A percentile compares a stretch with the other conserved stretches of the same genome.
Conservation (phyloP, 2,797 vertebrate genomes). For the Cuniculus paca region DNA sequence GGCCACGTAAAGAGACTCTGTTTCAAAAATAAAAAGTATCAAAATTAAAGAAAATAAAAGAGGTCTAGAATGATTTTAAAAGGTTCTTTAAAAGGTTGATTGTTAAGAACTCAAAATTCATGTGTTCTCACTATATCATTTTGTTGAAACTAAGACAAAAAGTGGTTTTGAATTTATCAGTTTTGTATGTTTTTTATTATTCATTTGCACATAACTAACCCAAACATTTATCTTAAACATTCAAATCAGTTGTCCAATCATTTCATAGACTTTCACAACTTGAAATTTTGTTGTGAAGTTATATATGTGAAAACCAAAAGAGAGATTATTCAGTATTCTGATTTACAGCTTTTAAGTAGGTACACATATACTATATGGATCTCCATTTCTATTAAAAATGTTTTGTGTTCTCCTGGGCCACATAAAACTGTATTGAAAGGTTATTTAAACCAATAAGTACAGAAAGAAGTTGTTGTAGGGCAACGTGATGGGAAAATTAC, state of each 20-base stretch:
- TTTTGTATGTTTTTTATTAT: background rate
- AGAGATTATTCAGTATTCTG: background rate
- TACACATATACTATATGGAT: background rate
- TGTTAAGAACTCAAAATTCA: slow-evolving; percentile 15
- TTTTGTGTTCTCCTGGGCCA: background rate
- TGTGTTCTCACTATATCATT: background rate
- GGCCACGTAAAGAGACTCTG: too few relatives aligned
- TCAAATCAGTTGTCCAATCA: background rate
- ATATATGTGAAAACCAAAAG: background rate
- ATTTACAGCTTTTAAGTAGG: background rate
- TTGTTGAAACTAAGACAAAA: slow-evolving; percentile 20
- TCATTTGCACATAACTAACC: background rate
- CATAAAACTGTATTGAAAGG: background rate
- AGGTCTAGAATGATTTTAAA: background rate
- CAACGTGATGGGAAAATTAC: too few relatives aligned
- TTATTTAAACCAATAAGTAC: background rate
- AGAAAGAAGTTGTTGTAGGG: too few relatives aligned
- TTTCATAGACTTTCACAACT: background rate
- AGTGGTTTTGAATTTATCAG: background rate
- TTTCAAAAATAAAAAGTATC: too few relatives aligned
- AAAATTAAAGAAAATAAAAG: background rate
- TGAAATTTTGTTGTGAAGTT: background rate
- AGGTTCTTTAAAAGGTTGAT: background rate
- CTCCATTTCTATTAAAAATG: background rate
- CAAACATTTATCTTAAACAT: background rate